Evolutionary conservation across 2,888 invertebrate genomes (phyloP).

Genomic region (Synergus laeviventris): DNA sequence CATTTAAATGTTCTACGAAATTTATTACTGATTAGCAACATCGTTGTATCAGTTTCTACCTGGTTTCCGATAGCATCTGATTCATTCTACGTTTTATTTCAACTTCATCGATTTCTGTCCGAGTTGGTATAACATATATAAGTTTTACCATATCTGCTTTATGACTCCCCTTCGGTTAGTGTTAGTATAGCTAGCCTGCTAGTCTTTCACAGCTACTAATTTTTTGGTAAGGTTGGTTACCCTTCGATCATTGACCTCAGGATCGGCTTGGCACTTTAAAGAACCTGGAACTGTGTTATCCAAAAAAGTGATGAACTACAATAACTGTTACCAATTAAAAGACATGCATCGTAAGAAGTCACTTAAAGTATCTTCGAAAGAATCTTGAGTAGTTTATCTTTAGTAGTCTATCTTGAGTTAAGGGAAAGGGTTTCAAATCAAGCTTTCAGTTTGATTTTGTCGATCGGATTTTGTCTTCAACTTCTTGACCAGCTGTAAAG

Average conservation of each 20-base stretch:
- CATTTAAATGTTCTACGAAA: neutral
- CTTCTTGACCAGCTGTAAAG: neutral
- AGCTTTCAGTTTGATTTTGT: neutral
- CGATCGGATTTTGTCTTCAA: neutral
- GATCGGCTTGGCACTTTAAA: neutral
- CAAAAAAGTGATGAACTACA: neutral
- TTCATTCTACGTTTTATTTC: constrained; percentile 29
- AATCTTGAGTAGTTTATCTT: no score
- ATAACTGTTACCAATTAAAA: no score
- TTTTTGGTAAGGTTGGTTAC: constrained; percentile 38
- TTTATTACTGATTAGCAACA: neutral
- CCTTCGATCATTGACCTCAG: constrained; percentile 39
- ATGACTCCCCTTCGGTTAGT: constrained; percentile 7
- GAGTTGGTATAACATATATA: constrained; percentile 9
- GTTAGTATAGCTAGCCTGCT: constrained; percentile 10
- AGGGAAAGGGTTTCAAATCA: neutral
- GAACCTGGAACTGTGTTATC: neutral
- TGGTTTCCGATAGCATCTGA: neutral
- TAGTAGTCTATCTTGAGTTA: neutral
- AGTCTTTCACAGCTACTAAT: constrained; percentile 17
- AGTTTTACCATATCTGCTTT: constrained; percentile 16
- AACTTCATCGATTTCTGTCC: constrained; percentile 8
- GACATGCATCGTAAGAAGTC: neutral
- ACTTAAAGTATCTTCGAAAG: neutral
- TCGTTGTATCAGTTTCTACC: constrained; percentile 16